Evolutionary conservation across 1,140 invertebrate species (phyloP), one percentile per base, ranked within the genome.

Genomic region (Pogonus chalceus): DNA sequence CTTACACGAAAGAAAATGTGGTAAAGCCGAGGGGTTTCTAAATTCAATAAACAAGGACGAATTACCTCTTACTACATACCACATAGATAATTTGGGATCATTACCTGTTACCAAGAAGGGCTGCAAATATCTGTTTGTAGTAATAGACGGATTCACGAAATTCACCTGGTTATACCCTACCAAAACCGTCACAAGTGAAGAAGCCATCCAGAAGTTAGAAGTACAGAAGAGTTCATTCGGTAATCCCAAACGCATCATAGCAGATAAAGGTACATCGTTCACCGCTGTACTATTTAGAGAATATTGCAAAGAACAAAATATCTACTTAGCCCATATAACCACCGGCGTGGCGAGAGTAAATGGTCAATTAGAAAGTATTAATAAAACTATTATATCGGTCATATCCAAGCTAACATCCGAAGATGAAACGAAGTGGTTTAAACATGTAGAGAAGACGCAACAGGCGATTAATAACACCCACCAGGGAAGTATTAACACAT

Each of bases 11-110:
- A 61, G 56, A 16, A 69, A 71, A 37, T 35, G 37, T 39, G 68
- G 72, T 16, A 70, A 68, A 51, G 57, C 65, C 48, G 64, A 71
- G 54, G 68, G 65, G 16, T 64, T 63, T 18, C 26, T 70, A 1
- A 49, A 61, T 43, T 56, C 62, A 0, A 65, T 69, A 16, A 56
- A 62, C 7, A 69, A 69, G 39, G 55, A 51, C 10, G 56, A 60
- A 14, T 24, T n/a, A 0, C 60, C 59, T 20, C 35, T 62, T 16
- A 20, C 56, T 4, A 64, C 59, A 2, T 59, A 58, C 35, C 63
- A 66, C 39, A 55, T 61, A 9, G 64, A 66, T 50, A 62, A 66
- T 47, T 48, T 67, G 65, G 68, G 72, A 16, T 63, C 58, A 49
- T 53, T 66, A 26, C 49, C 58, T 23, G 22, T 57, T 1, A 65